Base-by-base conservation (phyloP, 2,797 vertebrate species). In the Typhlichthys eigenmanni region DNA sequence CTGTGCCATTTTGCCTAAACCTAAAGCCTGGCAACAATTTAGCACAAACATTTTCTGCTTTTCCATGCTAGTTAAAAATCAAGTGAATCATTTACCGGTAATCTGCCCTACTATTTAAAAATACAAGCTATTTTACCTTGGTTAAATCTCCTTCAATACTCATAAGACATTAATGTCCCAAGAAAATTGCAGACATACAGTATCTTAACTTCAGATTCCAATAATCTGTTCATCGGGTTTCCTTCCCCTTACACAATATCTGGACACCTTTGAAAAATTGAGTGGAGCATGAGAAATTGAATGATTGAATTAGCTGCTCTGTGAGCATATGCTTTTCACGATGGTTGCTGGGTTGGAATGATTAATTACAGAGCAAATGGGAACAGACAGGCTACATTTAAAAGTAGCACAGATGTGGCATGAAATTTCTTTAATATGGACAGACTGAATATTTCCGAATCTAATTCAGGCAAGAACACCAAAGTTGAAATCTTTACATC, bases 401-500 rank as follows among this genome's bases (percentile, higher is more conserved):
- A 82, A 73, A 80, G 71, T 73, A 53, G 68, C 57, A 66, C 54
- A 60, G 64, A 73, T 58, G 58, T 62, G 55, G 55, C 55, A 72
- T 51, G 57, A 14, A 63, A 61, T 79, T 73, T 49, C 76, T 86
- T 79, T 70, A 80, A 86, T 80, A 74, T 69, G 69, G 74, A 81
- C 24, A 4, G 74, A 76, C 49, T 62, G 59, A 58, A 49, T 61
- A 85, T 79, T 70, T 70, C 68, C 56, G 62, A 71, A 84, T 86
- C 66, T 79, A 78, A 83, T 88, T 70, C 72, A 51, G 56, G 89
- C 82, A 80, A 29, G 24, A 29, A 29, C 24, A 81, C 14, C 14
- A 34, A 14, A 34, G n/a, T 55, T 14, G 90, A 86, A 86, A 84
- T 89, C 85, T 91, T 90, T 87, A 78, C 89, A 91, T 90, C 92